Conservation (phyloP, 2,888 invertebrate genomes). For the Acanthopleura granulata region DNA sequence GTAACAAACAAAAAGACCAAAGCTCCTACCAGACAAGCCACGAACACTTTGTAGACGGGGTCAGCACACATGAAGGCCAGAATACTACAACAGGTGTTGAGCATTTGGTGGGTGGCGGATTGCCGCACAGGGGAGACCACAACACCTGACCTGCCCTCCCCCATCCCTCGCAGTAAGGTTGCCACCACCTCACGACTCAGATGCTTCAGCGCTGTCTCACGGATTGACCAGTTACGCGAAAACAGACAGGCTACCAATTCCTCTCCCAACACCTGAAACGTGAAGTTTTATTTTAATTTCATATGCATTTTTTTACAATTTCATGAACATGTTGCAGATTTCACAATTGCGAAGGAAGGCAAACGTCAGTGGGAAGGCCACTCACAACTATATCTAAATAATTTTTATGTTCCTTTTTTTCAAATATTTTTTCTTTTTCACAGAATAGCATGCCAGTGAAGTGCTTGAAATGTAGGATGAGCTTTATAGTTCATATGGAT, state of each 20-base stretch:
- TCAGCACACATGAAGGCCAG: slow-evolving; percentile 69
- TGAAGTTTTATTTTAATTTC: neutral
- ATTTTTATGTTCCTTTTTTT: too few species aligned
- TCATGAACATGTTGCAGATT: too few species aligned
- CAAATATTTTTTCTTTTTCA: too few species aligned
- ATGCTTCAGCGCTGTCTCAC: slow-evolving; percentile 66
- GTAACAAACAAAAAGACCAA: too few species aligned
- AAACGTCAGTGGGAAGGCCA: too few species aligned
- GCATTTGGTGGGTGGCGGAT: slow-evolving; percentile 53
- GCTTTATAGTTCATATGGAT: too few species aligned
- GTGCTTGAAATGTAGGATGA: too few species aligned
- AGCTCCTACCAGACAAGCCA: slow-evolving; percentile 68
- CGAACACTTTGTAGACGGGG: slow-evolving; percentile 71
- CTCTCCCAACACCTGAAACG: slow-evolving; percentile 65
- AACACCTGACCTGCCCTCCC: slow-evolving; percentile 55
- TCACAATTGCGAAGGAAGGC: too few species aligned
- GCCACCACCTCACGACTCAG: slow-evolving; percentile 60
- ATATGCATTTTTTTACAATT: too few species aligned
- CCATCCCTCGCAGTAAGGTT: slow-evolving; percentile 52
- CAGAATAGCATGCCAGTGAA: too few species aligned
- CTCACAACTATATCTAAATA: too few species aligned
- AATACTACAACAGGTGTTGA: slow-evolving; percentile 67
- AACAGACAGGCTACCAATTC: slow-evolving; percentile 69
- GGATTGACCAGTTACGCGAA: slow-evolving; percentile 69
- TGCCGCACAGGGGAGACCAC: slow-evolving; percentile 45